Evolutionary conservation across 2,797 vertebrate species (phyloP), one percentile per base, ranked within the genome.

Genomic region (Crax fasciolata): DNA sequence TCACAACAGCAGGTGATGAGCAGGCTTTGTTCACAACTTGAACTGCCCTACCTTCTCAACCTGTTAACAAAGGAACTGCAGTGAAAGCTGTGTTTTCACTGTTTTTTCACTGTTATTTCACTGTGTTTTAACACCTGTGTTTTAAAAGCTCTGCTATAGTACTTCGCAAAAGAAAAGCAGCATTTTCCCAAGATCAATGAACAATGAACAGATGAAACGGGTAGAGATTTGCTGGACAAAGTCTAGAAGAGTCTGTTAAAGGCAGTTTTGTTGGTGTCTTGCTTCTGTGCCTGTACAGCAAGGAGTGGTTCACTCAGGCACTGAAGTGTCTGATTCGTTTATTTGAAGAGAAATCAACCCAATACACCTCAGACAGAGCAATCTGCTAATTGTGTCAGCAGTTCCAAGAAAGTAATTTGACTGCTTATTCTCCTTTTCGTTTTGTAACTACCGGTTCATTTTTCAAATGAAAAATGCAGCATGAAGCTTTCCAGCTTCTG

Each of bases 161-260:
- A 52, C 85, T 71, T 13, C 2, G 25, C 73, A 57, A 71, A 58
- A 21, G 38, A 54, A 10, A 27, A 19, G 4, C 3, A 4, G 6
- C 48, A 75, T 79, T 77, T 81, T 71, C 91, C 83, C 61, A 72
- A 12, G 39, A 91, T 30, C 32, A 78, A 63, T 9, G 48, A 83
- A 75, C 74, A 86, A 72, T 28, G 15, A 28, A 1, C 8, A 54
- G 71, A n/a, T n/a, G 70, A 73, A 59, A 72, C 4, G 23, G 63
- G 48, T 39, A 90, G 55, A 72, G 43, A 73, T 62, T 54, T 87
- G 79, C 82, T 68, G 54, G 48, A 24, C 68, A 76, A 1, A 72
- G 62, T 6, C 54, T 43, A 46, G 66, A 87, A 74, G 61, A 49
- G 84, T 10, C 63, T 21, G 18, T 54, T 74, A 10, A 68, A 51